Evolutionary conservation across 1,140 invertebrate species (phyloP).

Genomic region (Pteromalus puparum): DNA sequence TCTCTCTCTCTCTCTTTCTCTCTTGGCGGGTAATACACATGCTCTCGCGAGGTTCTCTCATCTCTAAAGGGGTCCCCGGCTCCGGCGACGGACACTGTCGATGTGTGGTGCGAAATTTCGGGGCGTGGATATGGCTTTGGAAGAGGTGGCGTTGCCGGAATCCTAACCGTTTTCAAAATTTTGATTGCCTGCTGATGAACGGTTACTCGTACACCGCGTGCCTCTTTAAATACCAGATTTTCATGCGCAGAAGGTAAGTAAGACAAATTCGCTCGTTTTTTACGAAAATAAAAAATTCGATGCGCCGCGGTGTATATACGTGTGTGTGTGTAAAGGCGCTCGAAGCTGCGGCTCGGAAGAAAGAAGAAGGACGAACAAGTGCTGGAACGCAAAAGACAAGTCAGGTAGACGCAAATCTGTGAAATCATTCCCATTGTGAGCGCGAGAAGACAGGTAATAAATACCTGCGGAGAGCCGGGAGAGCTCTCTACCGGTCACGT

Average conservation of each 20-base stretch:
- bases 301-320: too few species aligned
- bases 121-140: neutral
- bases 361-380: conserved; percentile 18
- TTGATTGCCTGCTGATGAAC: neutral
- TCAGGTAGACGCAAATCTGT: conserved; percentile 57
- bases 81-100: neutral
- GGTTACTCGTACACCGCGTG: neutral
- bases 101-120: neutral
- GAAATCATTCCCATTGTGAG: conserved; percentile 57
- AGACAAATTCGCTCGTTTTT: too few species aligned
- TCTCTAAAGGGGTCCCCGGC: neutral
- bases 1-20: neutral
- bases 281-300: neutral
- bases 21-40: neutral
- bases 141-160: neutral
- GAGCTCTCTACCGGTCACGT: neutral
- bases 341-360: neutral
- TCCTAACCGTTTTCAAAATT: neutral
- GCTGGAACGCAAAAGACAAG: conserved; percentile 44
- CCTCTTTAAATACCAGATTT: neutral
- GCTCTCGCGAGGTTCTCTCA: neutral
- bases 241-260: neutral
- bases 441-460: conserved; percentile 55
- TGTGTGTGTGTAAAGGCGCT: neutral
- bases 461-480: conserved; percentile 44